Evolutionary conservation across 2,797 vertebrate species (phyloP), one percentile per base, ranked within the genome.

Genomic region (Argentina silus): DNA sequence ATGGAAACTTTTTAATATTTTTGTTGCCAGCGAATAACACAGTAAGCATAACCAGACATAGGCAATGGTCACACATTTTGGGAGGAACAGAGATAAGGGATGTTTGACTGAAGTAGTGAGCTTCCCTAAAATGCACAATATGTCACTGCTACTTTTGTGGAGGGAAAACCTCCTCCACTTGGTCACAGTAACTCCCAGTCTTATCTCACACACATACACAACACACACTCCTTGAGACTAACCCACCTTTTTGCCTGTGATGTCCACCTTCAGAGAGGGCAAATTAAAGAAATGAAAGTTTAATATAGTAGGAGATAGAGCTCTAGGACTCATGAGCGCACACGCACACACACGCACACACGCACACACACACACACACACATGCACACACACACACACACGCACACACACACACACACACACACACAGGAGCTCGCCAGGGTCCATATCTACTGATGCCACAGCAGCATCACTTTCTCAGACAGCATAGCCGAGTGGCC

Each of bases 171-270:
- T 48, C 62, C 10, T 19, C 7, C 19, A 59, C 3, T 59, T 23
- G 47, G 9, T 47, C 43, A 45, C 42, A 8, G 3, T 48, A n/a
- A 19, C 15, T 47, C 2, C 10, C 8, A 64, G n/a, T 60, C 19
- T 60, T 0, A 17, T 7, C 63, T 43, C n/a, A 63, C 27, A 53
- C 65, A 77, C 59, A 60, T n/a, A 42, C 27, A 59, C 51, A 56
- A 61, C 45, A 75, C 43, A 74, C 57, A 66, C 14, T 15, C 21
- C 53, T 43, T 14, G 36, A 70, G 60, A 42, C 14, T 51, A 83
- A 88, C 87, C 81, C 82, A 91, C 85, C 86, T 89, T 84, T 51
- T 73, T 80, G 42, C 61, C 65, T 21, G 65, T 12, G 21, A 53
- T 43, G 42, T 70, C 80, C 79, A 81, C 79, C 86, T 91, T 79